Evolutionary conservation across 2,113 vertebrate genomes (phyloP), one percentile per base, ranked within the genome.

Genomic region (Pygoscelis adeliae): DNA sequence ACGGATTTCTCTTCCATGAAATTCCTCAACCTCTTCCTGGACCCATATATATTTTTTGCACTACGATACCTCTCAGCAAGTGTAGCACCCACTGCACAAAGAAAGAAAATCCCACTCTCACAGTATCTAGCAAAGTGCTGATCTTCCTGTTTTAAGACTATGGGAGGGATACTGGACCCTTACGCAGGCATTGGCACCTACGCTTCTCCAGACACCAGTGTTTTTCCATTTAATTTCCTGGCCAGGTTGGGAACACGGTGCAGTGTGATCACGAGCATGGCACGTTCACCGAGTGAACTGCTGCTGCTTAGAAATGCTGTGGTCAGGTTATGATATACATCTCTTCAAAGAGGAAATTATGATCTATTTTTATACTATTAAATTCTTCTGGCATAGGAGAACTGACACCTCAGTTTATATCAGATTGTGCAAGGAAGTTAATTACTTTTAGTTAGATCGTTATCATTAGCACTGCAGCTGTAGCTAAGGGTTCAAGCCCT

Each of bases 191-290:
- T 61, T 44, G 52, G 40, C 36, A 47, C 34, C n/a, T 52, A 8
- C 36, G 5, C 36, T 72, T 88, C 72, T 89, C 69, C 82, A 88
- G 53, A 53, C 49, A 69, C 3, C 10, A 26, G 58, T 67, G 27
- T 38, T 93, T 85, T 90, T 85, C 90, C 71, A 62, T 91, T 94
- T 96, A 90, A 97, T 97, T 97, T 97, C 93, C 96, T 95, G 93
- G 67, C 63, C 49, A n/a, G 58, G 71, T 13, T 52, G 38, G 62
- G 74, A 80, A n/a, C 66, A 62, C 2, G 4, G 22, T 63, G 59
- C 58, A 67, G 29, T 66, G 21, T 27, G 63, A 72, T 67, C n/a
- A 34, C 0, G 2, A 87, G 66, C 74, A 32, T 1, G 0, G 58
- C 46, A 73, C 6, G 1, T 80, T 88, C 58, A 46, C 47, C 0